A percentile compares a stretch with the other conserved stretches of the same genome.
Evolutionary conservation across 2,113 vertebrate species (phyloP).

Genomic region (Phaetusa simplex): DNA sequence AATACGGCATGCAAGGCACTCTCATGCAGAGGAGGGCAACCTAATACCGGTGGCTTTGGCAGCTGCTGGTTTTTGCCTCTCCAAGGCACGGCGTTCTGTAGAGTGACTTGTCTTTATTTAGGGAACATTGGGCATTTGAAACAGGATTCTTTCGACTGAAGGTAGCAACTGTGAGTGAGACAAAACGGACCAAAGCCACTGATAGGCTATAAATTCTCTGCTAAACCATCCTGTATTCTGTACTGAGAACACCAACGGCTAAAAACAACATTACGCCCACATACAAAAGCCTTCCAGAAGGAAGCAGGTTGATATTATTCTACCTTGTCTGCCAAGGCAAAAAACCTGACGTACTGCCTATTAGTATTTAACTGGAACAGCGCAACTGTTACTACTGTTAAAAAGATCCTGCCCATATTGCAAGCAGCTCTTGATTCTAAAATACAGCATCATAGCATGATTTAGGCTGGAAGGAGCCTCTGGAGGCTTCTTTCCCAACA

Average conservation of each 20-base stretch:
- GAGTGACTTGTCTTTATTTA: background rate
- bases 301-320: background rate
- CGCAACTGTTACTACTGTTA: background rate
- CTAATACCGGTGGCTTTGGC: background rate
- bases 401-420: background rate
- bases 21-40: background rate
- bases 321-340: background rate
- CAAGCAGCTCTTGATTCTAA: background rate
- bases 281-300: background rate
- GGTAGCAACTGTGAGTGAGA: background rate
- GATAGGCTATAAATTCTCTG: background rate
- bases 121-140: background rate
- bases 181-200: background rate
- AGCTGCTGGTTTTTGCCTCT: background rate
- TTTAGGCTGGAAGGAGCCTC: background rate
- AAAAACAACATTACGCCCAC: background rate
- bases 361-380: background rate
- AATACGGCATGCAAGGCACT: background rate
- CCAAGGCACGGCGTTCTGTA: background rate
- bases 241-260: background rate
- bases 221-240: background rate
- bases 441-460: background rate
- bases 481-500: background rate
- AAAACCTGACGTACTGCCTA: background rate
- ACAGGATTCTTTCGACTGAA: background rate